phyloP scores from a whole-genome alignment of 2,797 vertebrate genomes.

The Takifugu ocellatus region DNA sequence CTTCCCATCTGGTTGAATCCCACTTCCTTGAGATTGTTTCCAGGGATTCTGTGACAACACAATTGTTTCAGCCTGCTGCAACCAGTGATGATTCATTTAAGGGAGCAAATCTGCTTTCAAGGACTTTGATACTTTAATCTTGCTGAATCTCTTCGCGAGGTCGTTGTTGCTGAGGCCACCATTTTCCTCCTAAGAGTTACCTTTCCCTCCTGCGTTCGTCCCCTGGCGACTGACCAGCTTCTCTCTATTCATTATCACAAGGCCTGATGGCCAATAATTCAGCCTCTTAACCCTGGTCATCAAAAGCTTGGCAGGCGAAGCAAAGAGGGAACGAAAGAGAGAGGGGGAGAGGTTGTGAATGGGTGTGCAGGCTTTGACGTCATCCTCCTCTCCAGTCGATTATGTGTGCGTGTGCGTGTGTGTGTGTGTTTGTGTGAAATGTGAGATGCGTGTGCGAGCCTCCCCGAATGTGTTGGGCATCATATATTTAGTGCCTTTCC shows the following conservation, averaged over 20 bases:
- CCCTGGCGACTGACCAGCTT: constrained; percentile 36
- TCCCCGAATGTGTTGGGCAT: constrained; percentile 29
- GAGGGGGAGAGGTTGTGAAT: constrained; percentile 50
- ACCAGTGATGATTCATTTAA: too few species aligned
- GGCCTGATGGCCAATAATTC: constrained; percentile 48
- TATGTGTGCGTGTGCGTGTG: constrained; percentile 24
- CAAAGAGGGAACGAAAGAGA: constrained; percentile 23
- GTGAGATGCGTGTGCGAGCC: constrained; percentile 19
- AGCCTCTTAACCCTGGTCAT: constrained; percentile 47
- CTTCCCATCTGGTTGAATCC: too few species aligned
- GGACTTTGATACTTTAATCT: neutral
- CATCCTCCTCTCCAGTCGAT: constrained; percentile 55
- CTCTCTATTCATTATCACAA: constrained; percentile 43
- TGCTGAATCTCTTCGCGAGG: neutral
- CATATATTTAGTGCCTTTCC: constrained; percentile 44
- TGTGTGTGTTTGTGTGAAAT: constrained; percentile 21
- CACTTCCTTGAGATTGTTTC: too few species aligned
- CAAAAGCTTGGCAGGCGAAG: constrained; percentile 47
- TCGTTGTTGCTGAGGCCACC: neutral
- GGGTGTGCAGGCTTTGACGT: constrained; percentile 61
- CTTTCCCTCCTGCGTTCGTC: constrained; percentile 26
- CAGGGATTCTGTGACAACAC: too few species aligned
- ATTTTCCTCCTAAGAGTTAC: neutral
- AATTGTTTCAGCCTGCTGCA: too few species aligned
- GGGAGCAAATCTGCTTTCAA: neutral